phyloP scores from a whole-genome alignment of 2,113 vertebrate species.

The Lepisosteus oculatus region DNA sequence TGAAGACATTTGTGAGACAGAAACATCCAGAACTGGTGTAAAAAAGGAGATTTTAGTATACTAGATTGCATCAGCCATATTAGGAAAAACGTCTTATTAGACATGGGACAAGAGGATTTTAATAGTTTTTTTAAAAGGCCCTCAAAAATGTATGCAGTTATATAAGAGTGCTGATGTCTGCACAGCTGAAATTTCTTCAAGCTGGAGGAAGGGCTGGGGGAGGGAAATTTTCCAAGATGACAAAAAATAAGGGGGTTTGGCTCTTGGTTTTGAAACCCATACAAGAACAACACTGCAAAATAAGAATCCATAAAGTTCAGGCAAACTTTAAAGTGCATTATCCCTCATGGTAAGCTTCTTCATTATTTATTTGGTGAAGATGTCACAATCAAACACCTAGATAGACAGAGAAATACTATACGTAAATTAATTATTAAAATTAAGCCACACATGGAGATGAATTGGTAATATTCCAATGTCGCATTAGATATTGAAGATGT shows the following conservation, averaged over 20 bases:
- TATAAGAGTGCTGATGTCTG: slow-evolving; percentile 56
- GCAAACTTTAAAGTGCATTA: slow-evolving; percentile 31
- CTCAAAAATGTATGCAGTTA: slow-evolving; percentile 26
- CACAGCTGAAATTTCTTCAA: slow-evolving; percentile 35
- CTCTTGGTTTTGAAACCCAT: slow-evolving; percentile 27
- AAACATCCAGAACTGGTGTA: slow-evolving; percentile 30
- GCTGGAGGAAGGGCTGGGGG: slow-evolving; percentile 26
- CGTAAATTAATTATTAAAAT: too few species aligned
- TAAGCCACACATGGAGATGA: too few species aligned
- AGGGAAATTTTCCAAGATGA: slow-evolving; percentile 25
- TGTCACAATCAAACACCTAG: too few species aligned
- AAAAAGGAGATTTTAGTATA: background rate
- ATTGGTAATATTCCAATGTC: too few species aligned
- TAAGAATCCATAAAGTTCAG: slow-evolving; percentile 27
- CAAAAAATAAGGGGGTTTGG: slow-evolving; percentile 30
- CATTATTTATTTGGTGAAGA: too few species aligned
- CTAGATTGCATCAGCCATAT: background rate
- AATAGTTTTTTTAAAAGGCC: slow-evolving; percentile 13
- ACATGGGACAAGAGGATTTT: slow-evolving; percentile 36
- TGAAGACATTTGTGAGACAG: slow-evolving; percentile 26
- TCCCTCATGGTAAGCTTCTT: slow-evolving; percentile 12
- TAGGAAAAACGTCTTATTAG: slow-evolving; percentile 24
- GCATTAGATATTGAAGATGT: too few species aligned
- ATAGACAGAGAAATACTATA: too few species aligned
- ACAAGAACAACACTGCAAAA: slow-evolving; percentile 41